Conservation (phyloP, 2,888 invertebrate genomes). For the Temnothorax ravouxi region DNA sequence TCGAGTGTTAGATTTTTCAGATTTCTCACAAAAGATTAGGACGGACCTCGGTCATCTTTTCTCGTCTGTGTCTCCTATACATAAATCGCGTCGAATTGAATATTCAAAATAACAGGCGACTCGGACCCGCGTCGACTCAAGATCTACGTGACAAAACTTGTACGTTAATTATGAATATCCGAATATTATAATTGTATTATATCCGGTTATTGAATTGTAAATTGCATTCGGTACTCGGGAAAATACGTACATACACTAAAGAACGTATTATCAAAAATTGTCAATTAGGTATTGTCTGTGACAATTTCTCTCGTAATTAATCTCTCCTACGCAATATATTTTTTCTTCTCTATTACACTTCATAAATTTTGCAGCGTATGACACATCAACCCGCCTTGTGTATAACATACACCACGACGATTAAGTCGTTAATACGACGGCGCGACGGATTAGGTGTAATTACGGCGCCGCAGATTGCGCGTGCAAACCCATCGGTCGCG, state of each 20-base stretch:
- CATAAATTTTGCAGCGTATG: not conserved
- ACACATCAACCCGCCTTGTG: not conserved
- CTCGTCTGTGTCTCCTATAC: not conserved
- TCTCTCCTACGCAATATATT: not conserved
- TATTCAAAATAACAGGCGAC: not conserved
- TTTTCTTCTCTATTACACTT: not conserved
- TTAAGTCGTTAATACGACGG: constrained; percentile 36
- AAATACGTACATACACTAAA: not conserved
- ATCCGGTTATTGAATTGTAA: not conserved
- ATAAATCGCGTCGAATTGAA: constrained; percentile 1
- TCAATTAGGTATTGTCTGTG: not conserved
- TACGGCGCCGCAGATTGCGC: constrained; percentile 27
- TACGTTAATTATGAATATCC: not conserved
- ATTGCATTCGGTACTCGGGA: not conserved
- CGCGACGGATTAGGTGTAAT: constrained; percentile 41
- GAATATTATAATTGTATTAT: not conserved
- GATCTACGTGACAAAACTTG: not conserved
- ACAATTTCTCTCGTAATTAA: not conserved
- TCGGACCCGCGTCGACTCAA: not conserved
- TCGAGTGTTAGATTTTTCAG: not conserved
- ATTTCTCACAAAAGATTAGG: not conserved
- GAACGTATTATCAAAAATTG: not conserved
- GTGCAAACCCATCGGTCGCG: constrained; percentile 23
- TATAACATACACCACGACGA: not conserved
- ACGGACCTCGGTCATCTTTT: not conserved